Percentiles rank a stretch among this genome's conserved stretches.
phyloP scores from a whole-genome alignment of 1,140 invertebrate species.

The Zaprionus taronus region DNA sequence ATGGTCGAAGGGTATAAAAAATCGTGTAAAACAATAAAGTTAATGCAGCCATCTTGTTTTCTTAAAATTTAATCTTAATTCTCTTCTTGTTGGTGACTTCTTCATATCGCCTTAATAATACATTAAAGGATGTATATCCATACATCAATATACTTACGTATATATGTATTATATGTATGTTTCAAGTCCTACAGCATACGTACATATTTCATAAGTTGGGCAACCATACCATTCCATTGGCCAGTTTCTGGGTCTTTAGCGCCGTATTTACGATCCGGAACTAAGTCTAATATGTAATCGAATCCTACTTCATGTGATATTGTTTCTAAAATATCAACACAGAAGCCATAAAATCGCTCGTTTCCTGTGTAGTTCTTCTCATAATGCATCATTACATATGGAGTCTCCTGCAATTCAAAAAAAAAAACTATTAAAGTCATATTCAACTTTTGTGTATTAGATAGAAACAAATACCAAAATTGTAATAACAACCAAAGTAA shows the following conservation, averaged over 20 bases:
- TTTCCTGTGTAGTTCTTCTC: conserved; percentile 94
- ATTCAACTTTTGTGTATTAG: neutral
- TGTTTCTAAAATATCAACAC: conserved; percentile 96
- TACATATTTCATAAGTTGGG: conserved; percentile 82
- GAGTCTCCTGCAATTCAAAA: conserved; percentile 90
- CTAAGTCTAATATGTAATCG: conserved; percentile 94
- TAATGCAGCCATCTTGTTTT: no score
- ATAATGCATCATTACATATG: conserved; percentile 97
- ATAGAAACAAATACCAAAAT: conserved; percentile 66
- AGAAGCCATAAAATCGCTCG: conserved; percentile 97
- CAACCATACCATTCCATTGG: conserved; percentile 96
- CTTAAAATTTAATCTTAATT: no score
- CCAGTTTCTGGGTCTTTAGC: conserved; percentile 94
- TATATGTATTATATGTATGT: neutral
- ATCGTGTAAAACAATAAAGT: no score
- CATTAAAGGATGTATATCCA: no score
- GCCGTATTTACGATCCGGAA: conserved; percentile 97
- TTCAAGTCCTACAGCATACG: conserved; percentile 9
- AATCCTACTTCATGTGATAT: conserved; percentile 96
- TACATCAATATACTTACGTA: neutral
- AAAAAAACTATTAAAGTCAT: neutral
- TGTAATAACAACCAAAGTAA: conserved; percentile 88
- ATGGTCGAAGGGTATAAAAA: no score
- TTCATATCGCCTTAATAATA: no score
- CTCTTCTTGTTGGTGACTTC: no score